These are phyloP conservation scores for Nomada hirtipes DNA, from an alignment of 2,888 invertebrate genomes.

Conservation along the genomic window DNA sequence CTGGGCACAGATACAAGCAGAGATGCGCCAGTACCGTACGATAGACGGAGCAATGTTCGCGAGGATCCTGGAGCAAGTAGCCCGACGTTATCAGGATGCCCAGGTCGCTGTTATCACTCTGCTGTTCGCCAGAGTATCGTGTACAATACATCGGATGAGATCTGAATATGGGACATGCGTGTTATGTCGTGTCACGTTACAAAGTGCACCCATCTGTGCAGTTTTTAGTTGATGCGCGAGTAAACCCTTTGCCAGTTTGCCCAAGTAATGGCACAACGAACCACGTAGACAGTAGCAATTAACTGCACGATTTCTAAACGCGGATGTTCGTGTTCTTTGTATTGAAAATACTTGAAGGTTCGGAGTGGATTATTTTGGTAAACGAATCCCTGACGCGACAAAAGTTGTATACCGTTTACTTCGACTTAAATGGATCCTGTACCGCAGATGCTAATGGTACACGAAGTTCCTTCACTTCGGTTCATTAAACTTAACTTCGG, in stretches of 20 bases:
- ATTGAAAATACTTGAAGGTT: too few species aligned
- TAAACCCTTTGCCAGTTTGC: too few species aligned
- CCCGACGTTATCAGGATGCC: conserved; percentile 47
- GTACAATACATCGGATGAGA: conserved; percentile 20
- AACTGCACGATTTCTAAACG: too few species aligned
- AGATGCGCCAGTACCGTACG: conserved; percentile 50
- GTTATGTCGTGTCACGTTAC: neutral
- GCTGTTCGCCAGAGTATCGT: conserved; percentile 23
- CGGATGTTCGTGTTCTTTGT: too few species aligned
- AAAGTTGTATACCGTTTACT: too few species aligned
- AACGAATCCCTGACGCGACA: neutral
- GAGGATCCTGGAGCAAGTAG: conserved; percentile 37
- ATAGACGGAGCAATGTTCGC: conserved; percentile 41
- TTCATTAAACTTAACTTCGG: conserved; percentile 5
- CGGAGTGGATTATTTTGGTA: neutral
- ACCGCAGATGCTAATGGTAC: conserved; percentile 1
- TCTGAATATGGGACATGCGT: conserved; percentile 11
- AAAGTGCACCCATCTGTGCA: neutral
- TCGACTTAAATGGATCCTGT: neutral
- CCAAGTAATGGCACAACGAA: too few species aligned
- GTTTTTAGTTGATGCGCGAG: too few species aligned
- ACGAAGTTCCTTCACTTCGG: neutral
- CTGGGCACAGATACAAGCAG: conserved; percentile 47
- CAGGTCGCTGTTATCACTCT: conserved; percentile 45
- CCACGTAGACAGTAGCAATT: too few species aligned